These are phyloP conservation scores for Alethe castanea DNA, from an alignment of 2,113 vertebrate species.

Conservation along the genomic window DNA sequence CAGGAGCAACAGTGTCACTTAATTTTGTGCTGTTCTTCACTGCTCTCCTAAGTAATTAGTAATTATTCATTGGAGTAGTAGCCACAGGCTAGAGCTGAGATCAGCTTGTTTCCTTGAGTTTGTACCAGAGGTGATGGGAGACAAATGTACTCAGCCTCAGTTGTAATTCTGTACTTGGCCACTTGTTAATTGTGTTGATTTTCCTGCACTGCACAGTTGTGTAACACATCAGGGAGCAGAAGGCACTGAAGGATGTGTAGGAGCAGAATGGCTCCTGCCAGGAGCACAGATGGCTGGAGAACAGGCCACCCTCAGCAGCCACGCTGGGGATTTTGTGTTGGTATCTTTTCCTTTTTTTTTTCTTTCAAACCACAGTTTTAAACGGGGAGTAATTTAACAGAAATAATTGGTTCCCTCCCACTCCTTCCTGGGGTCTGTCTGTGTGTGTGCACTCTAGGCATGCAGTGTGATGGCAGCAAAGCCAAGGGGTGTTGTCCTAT, in stretches of 20 bases:
- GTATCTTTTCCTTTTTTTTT: not conserved
- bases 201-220: constrained; percentile 8
- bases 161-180: not conserved
- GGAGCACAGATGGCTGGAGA: constrained; percentile 49
- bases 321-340: not conserved
- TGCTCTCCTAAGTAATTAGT: not conserved
- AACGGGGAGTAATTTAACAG: not conserved
- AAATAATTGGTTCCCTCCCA: not conserved
- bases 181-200: constrained; percentile 20
- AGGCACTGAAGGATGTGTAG: constrained; percentile 32
- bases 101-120: not conserved
- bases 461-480: not conserved
- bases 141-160: fast-evolving
- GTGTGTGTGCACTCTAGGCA: not conserved
- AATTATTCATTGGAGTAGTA: not conserved
- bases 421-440: not conserved
- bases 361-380: not conserved
- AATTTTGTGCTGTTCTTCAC: not conserved
- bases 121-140: not conserved
- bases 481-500: not conserved
- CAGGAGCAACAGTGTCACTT: not conserved
- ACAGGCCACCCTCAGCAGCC: constrained; percentile 26
- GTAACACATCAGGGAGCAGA: constrained; percentile 39
- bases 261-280: constrained; percentile 8
- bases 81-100: not conserved